Percentiles rank a stretch among this genome's conserved stretches.
Evolutionary conservation across 2,113 vertebrate species (phyloP).

Genomic region (Lycaon pictus): DNA sequence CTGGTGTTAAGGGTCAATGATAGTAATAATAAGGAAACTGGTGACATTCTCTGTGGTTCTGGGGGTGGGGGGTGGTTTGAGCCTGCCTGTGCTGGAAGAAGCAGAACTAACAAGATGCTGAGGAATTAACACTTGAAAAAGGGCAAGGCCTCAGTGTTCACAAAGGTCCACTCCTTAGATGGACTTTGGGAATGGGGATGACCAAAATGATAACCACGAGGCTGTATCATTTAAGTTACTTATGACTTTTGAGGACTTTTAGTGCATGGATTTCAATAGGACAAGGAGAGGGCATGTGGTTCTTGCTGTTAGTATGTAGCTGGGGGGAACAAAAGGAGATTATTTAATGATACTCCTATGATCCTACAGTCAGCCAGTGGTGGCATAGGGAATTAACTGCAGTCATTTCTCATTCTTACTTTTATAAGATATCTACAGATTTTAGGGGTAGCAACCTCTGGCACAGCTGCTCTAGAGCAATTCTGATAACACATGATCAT

Average conservation of each 20-base stretch:
- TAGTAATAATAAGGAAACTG: conserved; percentile 1
- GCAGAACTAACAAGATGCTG: background rate
- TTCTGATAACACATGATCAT: background rate
- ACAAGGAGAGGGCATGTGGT: background rate
- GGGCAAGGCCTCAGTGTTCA: background rate
- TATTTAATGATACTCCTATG: conserved; percentile 12
- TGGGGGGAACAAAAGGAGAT: conserved; percentile 23
- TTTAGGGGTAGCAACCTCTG: background rate
- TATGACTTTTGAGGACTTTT: conserved; percentile 7
- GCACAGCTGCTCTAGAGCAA: background rate
- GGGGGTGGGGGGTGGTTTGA: background rate
- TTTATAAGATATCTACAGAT: background rate
- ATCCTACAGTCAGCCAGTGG: background rate
- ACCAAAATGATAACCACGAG: background rate
- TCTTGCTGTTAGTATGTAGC: background rate
- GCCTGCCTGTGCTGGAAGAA: background rate
- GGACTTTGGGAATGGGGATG: background rate
- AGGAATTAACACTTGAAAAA: background rate
- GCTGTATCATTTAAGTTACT: background rate
- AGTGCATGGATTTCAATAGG: background rate
- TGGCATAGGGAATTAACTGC: background rate
- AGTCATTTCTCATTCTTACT: background rate
- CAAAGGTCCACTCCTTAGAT: background rate
- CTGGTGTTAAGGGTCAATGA: background rate
- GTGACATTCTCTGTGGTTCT: background rate